Conservation (phyloP, 2,888 invertebrate species). For the Slavum lentiscoides region DNA sequence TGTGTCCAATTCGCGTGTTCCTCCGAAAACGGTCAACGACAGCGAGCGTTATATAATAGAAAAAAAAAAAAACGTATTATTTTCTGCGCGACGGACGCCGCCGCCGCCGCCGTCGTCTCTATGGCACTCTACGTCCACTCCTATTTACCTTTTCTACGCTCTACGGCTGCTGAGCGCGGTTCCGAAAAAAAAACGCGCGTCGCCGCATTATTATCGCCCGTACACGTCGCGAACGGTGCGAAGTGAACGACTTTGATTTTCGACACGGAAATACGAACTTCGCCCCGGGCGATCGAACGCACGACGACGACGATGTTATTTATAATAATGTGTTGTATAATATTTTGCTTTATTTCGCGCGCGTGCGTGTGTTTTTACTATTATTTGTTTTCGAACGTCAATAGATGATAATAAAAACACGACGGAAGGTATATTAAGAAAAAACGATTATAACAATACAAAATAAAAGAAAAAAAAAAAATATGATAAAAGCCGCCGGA, state of each 20-base stretch:
- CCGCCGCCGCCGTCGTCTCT: not conserved
- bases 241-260: conserved; percentile 3
- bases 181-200: not conserved
- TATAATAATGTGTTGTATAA: not conserved
- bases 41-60: too few relatives aligned
- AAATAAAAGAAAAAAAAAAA: not conserved
- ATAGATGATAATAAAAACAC: not conserved
- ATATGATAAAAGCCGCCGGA: conserved; percentile 10
- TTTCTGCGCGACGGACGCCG: not conserved
- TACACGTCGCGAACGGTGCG: too few relatives aligned
- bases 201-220: not conserved
- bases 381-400: not conserved
- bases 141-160: too few relatives aligned
- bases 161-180: not conserved
- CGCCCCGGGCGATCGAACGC: conserved; percentile 34
- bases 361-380: too few relatives aligned
- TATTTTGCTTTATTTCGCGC: not conserved
- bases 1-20: too few relatives aligned
- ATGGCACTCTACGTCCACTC: too few relatives aligned
- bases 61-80: too few relatives aligned
- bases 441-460: too few relatives aligned
- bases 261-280: conserved; percentile 34
- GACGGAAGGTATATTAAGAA: too few relatives aligned
- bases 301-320: not conserved
- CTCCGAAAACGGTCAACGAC: too few relatives aligned